Base-by-base conservation (phyloP, 2,797 vertebrate species). In the Triplophysa yarkandensis region DNA sequence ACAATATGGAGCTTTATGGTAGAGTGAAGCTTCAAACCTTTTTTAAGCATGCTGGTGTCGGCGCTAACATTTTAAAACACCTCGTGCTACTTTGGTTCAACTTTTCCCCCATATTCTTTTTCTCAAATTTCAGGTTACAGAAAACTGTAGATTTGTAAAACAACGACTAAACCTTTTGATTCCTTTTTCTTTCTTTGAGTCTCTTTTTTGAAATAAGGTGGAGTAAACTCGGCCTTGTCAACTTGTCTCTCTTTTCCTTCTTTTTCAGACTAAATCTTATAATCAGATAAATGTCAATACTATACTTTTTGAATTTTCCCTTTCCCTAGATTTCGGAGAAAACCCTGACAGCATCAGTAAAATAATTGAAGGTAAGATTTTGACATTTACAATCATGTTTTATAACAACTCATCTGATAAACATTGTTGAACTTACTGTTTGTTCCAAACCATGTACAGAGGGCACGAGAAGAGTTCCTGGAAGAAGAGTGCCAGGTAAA, bases 351-450 rank as follows among this genome's bases (percentile, higher is more conserved):
- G 68, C 52, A 82, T 95, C 80, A 84, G 90, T 83, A 87, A 86
- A 84, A 43, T 88, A n/a, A 92, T 95, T 84, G 85, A 92, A 90
- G 93, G 95, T 96, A 85, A 90, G 83, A 46, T 58, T 55, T 8
- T 25, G 28, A 48, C 19, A 3, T 34, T 55, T 43, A 19, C 44
- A 30, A 5, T n/a, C n/a, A 23, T 9, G 6, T 34, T 6, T 4
- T 25, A 34, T 54, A 16, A 36, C 3, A 46, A 25, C 16, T 39
- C 0, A 1, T 9, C 14, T 4, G 8, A 2, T n/a, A n/a, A 36
- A 61, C 4, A 13, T 27, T 21, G 6, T 16, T 71, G 44, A 44
- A 27, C 50, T 82, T 19, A 85, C 17, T 71, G 84, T 32, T 11
- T 52, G 46, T 62, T 14, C 54, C 65, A 8, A 46, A 61, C 68